These are phyloP conservation scores for Parascotia fuliginaria DNA, from an alignment of 2,888 invertebrate genomes.

Conservation along the genomic window DNA sequence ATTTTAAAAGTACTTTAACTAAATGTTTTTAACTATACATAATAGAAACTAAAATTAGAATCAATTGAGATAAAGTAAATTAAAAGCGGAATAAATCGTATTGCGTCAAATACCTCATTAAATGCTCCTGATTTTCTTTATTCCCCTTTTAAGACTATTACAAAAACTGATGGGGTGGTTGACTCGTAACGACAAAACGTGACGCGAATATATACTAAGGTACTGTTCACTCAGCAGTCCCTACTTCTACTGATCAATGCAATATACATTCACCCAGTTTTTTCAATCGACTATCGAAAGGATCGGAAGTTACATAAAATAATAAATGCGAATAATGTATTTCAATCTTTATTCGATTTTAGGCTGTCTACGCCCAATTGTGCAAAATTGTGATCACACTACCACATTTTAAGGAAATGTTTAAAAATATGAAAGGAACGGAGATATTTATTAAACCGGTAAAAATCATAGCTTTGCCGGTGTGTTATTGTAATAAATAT, in stretches of 20 bases:
- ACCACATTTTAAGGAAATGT: constrained; percentile 9
- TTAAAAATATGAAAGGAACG: constrained; percentile 2
- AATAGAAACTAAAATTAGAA: not conserved
- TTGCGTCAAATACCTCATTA: constrained; percentile 1
- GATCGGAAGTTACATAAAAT: no score
- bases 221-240: constrained; percentile 2
- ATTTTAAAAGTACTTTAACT: no score
- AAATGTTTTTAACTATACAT: no score
- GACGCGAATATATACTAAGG: constrained; percentile 5
- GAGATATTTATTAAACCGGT: constrained; percentile 16
- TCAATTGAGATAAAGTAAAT: not conserved
- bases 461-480: constrained; percentile 27
- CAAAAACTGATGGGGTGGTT: constrained; percentile 4
- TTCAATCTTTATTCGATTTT: no score
- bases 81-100: not conserved
- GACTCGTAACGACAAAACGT: constrained; percentile 9
- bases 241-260: constrained; percentile 4
- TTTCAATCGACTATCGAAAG: constrained; percentile 3
- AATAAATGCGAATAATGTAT: no score
- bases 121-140: constrained; percentile 1
- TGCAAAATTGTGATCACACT: not conserved
- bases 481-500: constrained; percentile 50
- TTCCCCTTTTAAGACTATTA: constrained; percentile 7
- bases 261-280: constrained; percentile 2
- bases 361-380: not conserved